Percentiles rank a stretch among this genome's conserved stretches.
phyloP scores from a whole-genome alignment of 2,113 vertebrate species.

The Lonchura striata region DNA sequence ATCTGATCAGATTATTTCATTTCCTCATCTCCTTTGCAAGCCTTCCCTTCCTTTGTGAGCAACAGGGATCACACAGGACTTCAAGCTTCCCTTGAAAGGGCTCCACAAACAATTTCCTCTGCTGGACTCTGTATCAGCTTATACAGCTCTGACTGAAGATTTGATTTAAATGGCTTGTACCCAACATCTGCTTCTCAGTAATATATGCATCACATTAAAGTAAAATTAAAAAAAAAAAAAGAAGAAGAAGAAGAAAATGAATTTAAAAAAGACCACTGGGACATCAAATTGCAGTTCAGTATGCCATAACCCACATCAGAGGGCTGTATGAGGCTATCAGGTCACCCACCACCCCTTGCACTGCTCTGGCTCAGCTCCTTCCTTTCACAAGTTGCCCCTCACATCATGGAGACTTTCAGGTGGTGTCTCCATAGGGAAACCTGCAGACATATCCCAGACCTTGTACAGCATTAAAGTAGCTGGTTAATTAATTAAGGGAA shows the following conservation, averaged over 20 bases:
- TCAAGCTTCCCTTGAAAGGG: not conserved
- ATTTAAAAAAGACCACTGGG: not conserved
- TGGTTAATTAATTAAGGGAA: not conserved
- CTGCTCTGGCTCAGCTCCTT: not conserved
- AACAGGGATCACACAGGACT: not conserved
- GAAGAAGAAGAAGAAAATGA: too few relatives aligned
- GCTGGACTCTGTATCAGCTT: not conserved
- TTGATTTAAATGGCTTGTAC: slow-evolving; percentile 29
- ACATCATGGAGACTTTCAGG: not conserved
- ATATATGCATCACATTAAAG: not conserved
- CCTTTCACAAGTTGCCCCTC: not conserved
- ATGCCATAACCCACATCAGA: not conserved
- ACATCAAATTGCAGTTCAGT: not conserved
- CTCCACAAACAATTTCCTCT: slow-evolving; percentile 14
- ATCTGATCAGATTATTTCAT: not conserved
- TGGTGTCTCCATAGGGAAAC: not conserved
- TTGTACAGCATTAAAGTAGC: not conserved
- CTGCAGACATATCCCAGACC: not conserved
- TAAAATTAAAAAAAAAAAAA: too few relatives aligned
- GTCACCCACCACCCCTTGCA: not conserved
- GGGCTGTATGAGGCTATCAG: not conserved
- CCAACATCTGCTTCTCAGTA: slow-evolving; percentile 5
- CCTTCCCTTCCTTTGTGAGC: not conserved
- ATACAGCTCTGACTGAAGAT: not conserved
- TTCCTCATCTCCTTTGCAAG: not conserved